These are phyloP conservation scores for Trachelus troglodyta DNA, from an alignment of 2,888 invertebrate species.

Conservation along the genomic window DNA sequence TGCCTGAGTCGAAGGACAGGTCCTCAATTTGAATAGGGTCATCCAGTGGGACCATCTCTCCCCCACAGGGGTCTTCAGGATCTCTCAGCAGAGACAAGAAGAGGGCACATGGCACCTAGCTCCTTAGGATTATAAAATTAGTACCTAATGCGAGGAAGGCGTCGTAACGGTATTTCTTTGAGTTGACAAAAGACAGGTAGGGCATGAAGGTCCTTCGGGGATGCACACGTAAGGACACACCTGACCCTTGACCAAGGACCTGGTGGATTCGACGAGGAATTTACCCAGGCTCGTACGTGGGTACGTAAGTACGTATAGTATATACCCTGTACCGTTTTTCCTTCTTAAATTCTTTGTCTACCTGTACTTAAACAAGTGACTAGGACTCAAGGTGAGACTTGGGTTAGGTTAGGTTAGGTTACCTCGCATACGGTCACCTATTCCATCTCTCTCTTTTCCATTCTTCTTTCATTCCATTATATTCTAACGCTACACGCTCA, in stretches of 20 bases:
- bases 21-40: not conserved
- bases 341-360: not conserved
- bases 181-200: conserved; percentile 38
- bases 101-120: conserved; percentile 32
- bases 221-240: conserved; percentile 3
- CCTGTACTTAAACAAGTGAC: not conserved
- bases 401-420: not conserved
- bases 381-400: not conserved
- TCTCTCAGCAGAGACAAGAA: not conserved
- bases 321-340: not conserved
- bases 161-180: conserved; percentile 45
- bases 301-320: not conserved
- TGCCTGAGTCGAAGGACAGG: not conserved
- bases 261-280: not conserved
- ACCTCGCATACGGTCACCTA: not conserved
- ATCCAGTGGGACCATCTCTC: not conserved
- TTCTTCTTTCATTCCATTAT: not conserved
- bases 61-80: not conserved
- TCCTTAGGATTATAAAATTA: conserved; percentile 56
- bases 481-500: not conserved
- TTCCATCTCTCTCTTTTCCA: not conserved
- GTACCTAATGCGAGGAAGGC: conserved; percentile 49
- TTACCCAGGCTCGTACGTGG: not conserved
- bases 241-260: not conserved
- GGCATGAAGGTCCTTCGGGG: not conserved